These are phyloP conservation scores for Cherax destructor DNA, from an alignment of 1,140 invertebrate species.

Conservation along the genomic window DNA sequence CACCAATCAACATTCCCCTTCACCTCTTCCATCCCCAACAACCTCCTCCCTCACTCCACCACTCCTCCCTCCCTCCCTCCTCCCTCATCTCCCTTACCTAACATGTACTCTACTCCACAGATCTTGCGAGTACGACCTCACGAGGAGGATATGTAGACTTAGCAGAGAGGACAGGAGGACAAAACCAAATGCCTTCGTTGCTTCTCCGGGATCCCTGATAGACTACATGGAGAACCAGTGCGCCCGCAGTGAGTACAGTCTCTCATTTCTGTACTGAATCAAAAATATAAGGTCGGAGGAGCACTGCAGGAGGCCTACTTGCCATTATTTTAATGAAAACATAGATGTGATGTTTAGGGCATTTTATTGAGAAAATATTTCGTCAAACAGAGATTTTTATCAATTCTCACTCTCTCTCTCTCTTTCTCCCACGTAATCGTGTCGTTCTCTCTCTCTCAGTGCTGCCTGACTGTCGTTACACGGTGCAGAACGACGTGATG, in stretches of 20 bases:
- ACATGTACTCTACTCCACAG: constrained; percentile 67
- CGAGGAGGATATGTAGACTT: constrained; percentile 75
- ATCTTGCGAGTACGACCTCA: constrained; percentile 77
- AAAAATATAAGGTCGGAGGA: too few species aligned
- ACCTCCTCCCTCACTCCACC: not conserved
- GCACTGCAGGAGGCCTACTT: too few species aligned
- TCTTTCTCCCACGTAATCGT: too few species aligned
- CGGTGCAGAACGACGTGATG: constrained; percentile 74
- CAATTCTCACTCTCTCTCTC: too few species aligned
- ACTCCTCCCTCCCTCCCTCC: not conserved
- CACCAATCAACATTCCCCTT: not conserved
- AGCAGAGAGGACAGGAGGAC: constrained; percentile 78
- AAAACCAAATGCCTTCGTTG: constrained; percentile 77
- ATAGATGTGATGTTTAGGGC: too few species aligned
- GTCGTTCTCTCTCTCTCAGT: constrained; percentile 72
- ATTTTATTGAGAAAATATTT: too few species aligned
- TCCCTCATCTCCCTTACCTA: not conserved
- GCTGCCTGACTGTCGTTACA: constrained; percentile 77
- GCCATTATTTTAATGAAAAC: too few species aligned
- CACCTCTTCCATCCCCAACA: not conserved
- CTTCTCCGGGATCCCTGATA: constrained; percentile 74
- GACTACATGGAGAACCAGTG: constrained; percentile 80
- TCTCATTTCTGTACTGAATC: too few species aligned
- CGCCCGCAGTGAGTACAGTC: constrained; percentile 72
- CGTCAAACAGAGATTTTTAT: too few species aligned